Base-by-base conservation (phyloP, 1,140 invertebrate genomes). In the Hyphantria cunea region DNA sequence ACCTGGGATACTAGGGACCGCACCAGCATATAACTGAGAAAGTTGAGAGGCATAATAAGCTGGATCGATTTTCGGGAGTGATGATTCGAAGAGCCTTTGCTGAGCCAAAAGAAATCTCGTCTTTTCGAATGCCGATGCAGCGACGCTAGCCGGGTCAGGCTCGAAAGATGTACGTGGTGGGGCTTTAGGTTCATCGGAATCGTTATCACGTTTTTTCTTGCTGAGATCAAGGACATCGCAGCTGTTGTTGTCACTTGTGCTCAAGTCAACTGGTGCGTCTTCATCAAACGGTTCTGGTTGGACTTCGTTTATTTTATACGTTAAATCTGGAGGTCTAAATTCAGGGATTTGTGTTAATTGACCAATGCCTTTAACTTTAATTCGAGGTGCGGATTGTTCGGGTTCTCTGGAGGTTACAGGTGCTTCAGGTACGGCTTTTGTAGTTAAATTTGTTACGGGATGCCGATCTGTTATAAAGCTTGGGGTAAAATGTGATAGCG, bases 141-240 rank as follows among this genome's bases (percentile, higher is more conserved):
- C 81, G 14, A 73, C 65, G 10, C 80, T 66, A 32, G 78, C 62
- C 25, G 75, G 52, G 50, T 84, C 77, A 42, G 74, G 78, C 60
- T 91, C 87, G 55, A 90, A 93, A 0, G 89, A 78, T 11, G 86
- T 78, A 37, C 84, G 78, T 6, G 85, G 73, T 48, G 64, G 66
- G 1, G 68, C 64, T 56, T 85, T 85, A 4, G 86, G 86, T 8
- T 89, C 86, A 9, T 92, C 89, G 3, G 90, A 83, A 54, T 91
- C 90, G 15, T 74, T 77, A 11, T 90, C 86, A n/a, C 81, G 77
- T 61, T 92, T 94, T 82, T 97, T 97, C 69, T 96, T 96, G 76
- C 96, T 97, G 63, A 98, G 93, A 89, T 98, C 97, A n/a, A 98
- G 85, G 2, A 96, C 96, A 85, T 96, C 95, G 54, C 88, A 90